Evolutionary conservation across 1,140 invertebrate genomes (phyloP), one percentile per base, ranked within the genome.

Genomic region (Chrysopa pallens): DNA sequence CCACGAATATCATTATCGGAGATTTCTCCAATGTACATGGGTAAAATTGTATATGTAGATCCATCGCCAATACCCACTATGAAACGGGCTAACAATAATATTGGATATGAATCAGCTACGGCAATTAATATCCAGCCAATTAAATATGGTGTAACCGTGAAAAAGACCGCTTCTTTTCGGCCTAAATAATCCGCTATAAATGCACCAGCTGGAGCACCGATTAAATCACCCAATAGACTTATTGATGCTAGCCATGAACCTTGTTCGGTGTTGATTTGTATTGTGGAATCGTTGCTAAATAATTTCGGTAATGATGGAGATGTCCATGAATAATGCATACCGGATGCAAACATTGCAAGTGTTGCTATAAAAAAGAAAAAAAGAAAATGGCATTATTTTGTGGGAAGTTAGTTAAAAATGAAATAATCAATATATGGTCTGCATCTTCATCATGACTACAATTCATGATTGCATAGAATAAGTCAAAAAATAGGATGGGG

Each of bases 201-300:
- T 7, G 63, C 46, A 33, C 63, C 64, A 7, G 70, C 64, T 4
- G 72, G 55, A 2, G 74, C 74, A 2, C 73, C 72, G 1, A 66
- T 45, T 33, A 78, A 63, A 3, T 71, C 74, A 0, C 76, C 74
- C 8, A 80, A 52, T 0, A 72, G 68, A 23, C 73, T 58, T 3
- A 78, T 47, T 0, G 74, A 72, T 4, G 71, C 66, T 14, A 80
- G 58, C 76, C 75, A 80, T 0, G 74, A 72, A 11, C 60, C 54
- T 53, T 61, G 46, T 4, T 62, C 57, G 8, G 45, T 42, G 1
- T 48, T 55, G 11, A 55, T 45, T 23, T 5, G 17, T 14, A 68
- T 42, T 45, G 53, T 61, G 8, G 39, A 8, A 17, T 46, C 15
- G 2, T 39, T 29, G 6, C 50, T 45, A 11, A 57, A 52, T 12